Percentiles rank a stretch among this genome's conserved stretches.
Conservation (phyloP, 2,113 vertebrate species). For the Datnioides undecimradiatus region DNA sequence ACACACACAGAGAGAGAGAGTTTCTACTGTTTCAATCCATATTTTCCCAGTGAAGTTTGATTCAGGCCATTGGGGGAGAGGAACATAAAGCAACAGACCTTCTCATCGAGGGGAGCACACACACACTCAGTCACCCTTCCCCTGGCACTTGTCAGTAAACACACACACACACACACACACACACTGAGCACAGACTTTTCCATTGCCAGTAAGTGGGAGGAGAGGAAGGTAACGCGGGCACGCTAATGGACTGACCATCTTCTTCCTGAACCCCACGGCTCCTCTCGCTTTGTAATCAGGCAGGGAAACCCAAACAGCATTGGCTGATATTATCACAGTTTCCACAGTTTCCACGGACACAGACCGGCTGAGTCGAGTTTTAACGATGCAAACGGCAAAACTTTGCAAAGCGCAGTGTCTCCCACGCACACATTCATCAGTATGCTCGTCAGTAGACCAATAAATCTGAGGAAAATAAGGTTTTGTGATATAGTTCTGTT, state of each 20-base stretch:
- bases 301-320: slow-evolving; percentile 41
- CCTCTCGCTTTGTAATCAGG: slow-evolving; percentile 50
- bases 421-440: background rate
- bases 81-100: slow-evolving; percentile 42
- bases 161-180: slow-evolving; percentile 32
- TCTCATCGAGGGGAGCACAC: slow-evolving; percentile 38
- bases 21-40: background rate
- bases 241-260: slow-evolving; percentile 58
- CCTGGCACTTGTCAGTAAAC: slow-evolving; percentile 41
- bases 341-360: slow-evolving; percentile 23
- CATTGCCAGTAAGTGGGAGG: slow-evolving; percentile 35
- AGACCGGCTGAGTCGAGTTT: background rate
- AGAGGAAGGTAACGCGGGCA: slow-evolving; percentile 46
- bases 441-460: background rate
- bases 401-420: background rate
- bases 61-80: slow-evolving; percentile 6
- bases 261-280: slow-evolving; percentile 9
- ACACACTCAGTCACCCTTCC: slow-evolving; percentile 3
- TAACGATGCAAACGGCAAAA: slow-evolving; percentile 51
- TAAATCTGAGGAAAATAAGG: too few species aligned
- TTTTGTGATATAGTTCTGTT: too few species aligned
- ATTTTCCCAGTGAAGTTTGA: slow-evolving; percentile 61
- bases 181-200: slow-evolving; percentile 49
- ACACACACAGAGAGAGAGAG: background rate
- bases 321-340: slow-evolving; percentile 37